A percentile compares a stretch with the other conserved stretches of the same genome.
These are phyloP conservation scores for Agriopis aurantiaria DNA, from an alignment of 2,888 invertebrate genomes.

Conservation along the genomic window DNA sequence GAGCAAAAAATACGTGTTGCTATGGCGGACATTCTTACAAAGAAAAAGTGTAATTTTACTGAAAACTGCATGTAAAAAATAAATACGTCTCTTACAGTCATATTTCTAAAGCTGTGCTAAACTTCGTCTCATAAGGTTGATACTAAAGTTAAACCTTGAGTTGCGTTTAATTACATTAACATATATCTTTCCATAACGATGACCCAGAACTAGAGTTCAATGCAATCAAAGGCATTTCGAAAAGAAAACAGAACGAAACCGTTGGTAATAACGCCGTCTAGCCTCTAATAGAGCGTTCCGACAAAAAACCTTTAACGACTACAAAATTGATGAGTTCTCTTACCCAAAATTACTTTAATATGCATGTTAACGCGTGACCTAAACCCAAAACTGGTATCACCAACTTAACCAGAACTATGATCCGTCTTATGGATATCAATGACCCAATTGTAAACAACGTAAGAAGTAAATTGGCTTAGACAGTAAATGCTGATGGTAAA, in stretches of 20 bases:
- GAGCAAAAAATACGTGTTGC: too few species aligned
- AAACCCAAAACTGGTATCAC: slow-evolving; percentile 41
- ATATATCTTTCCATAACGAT: background rate
- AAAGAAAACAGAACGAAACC: slow-evolving; percentile 31
- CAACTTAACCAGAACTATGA: slow-evolving; percentile 22
- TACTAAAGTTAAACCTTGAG: background rate
- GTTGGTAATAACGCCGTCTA: slow-evolving; percentile 60
- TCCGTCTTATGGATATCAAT: background rate
- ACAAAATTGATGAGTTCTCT: slow-evolving; percentile 70
- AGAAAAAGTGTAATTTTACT: too few species aligned
- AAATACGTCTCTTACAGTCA: too few species aligned
- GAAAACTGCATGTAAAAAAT: too few species aligned
- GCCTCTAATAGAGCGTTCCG: slow-evolving; percentile 56
- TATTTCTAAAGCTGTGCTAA: too few species aligned
- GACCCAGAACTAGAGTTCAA: slow-evolving; percentile 30
- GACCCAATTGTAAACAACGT: slow-evolving; percentile 45
- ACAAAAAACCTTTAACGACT: slow-evolving; percentile 66
- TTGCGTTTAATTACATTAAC: slow-evolving; percentile 11
- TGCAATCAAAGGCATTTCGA: slow-evolving; percentile 23
- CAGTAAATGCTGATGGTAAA: slow-evolving; percentile 43
- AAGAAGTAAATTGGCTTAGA: slow-evolving; percentile 50
- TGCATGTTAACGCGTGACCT: slow-evolving; percentile 59
- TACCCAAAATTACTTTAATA: slow-evolving; percentile 70
- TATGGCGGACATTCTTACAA: too few species aligned
- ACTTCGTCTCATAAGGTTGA: background rate